phyloP scores from a whole-genome alignment of 1,140 invertebrate genomes.

The Cydia amplana region DNA sequence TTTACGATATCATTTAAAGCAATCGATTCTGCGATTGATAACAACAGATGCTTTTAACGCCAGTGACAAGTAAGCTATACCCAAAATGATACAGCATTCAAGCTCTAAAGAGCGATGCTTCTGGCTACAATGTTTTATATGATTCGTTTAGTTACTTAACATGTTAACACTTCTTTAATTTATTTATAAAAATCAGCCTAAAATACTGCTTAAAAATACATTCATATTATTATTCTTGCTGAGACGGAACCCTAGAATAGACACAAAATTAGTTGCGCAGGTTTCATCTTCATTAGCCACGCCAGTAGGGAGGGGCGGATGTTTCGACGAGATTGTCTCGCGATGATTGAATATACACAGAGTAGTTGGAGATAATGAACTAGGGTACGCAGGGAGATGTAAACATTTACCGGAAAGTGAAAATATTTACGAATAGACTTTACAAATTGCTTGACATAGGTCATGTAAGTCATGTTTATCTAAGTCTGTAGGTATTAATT shows the following conservation, averaged over 20 bases:
- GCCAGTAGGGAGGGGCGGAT: slow-evolving; percentile 45
- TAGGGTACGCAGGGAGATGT: neutral
- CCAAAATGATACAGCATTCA: neutral
- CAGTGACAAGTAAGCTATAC: neutral
- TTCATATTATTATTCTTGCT: neutral
- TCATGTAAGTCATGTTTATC: too few relatives aligned
- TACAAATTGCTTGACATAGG: neutral
- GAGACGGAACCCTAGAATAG: neutral
- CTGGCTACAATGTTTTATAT: neutral
- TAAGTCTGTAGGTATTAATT: too few relatives aligned
- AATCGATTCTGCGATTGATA: slow-evolving; percentile 13
- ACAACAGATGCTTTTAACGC: slow-evolving; percentile 21
- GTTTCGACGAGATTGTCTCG: slow-evolving; percentile 46
- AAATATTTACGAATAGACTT: neutral
- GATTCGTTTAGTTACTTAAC: neutral
- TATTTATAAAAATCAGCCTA: neutral
- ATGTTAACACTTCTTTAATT: too few relatives aligned
- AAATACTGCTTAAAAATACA: neutral
- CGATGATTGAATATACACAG: slow-evolving; percentile 50
- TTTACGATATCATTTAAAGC: neutral
- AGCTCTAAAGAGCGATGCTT: too few relatives aligned
- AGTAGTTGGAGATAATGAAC: slow-evolving; percentile 34
- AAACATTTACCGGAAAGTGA: neutral
- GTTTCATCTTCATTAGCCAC: slow-evolving; percentile 47
- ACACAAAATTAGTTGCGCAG: slow-evolving; percentile 13